Evolutionary conservation across 2,888 invertebrate species (phyloP), one percentile per base, ranked within the genome.

Genomic region (Drosophila flavopinicola): DNA sequence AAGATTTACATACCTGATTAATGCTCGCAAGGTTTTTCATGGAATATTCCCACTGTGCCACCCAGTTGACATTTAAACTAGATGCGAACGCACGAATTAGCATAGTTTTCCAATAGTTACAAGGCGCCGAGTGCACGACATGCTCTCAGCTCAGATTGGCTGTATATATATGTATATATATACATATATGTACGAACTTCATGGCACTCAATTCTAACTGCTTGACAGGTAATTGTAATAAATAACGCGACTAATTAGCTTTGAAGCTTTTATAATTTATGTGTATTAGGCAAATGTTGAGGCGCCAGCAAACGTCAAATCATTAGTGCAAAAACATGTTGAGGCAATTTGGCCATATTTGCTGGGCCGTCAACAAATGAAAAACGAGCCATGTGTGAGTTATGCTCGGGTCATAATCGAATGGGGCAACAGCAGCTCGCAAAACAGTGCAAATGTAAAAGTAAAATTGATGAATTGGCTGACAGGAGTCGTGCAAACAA

Each of bases 141-240:
- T 68, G 56, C 49, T 38, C 47, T 51, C n/a, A 41, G 57, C 44
- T 64, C 35, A 41, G 38, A 48, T 49, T 58, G 25, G n/a, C n/a
- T n/a, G n/a, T n/a, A n/a, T n/a, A n/a, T n/a, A n/a, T n/a, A n/a
- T n/a, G n/a, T n/a, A n/a, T n/a, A 33, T 11, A 33, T 3, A 23
- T 7, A 25, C 13, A 41, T 13, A 10, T 1, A 10, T 10, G 17
- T 29, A 52, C 56, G 52, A 37, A 47, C 27, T 67, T 59, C 51
- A 41, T 61, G 64, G 52, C 60, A 60, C 27, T 61, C 57, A 52
- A 57, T 57, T 60, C 17, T 24, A 61, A 51, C 54, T 59, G 60
- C 57, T 47, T 70, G 80, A 66, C 80, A 84, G 80, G 78, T 80
- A 78, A 80, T 80, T 78, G 84, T 66, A 80, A 80, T 80, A 80